These are phyloP conservation scores for Microctonus aethiopoides DNA, from an alignment of 2,888 invertebrate species.

Conservation along the genomic window DNA sequence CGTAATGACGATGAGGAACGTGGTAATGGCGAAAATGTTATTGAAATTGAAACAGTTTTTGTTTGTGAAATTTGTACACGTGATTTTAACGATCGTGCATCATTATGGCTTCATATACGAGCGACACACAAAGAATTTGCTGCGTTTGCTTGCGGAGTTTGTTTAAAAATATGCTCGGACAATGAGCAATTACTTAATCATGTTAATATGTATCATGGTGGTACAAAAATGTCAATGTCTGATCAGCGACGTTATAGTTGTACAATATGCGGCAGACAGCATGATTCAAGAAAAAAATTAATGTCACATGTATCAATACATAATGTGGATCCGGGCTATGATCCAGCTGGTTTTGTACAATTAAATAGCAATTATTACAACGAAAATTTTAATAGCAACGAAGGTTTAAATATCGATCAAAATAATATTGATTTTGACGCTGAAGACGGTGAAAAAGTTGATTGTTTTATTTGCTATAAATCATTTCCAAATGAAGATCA, in stretches of 20 bases:
- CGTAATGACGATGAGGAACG: conserved; percentile 52
- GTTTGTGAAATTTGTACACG: conserved; percentile 68
- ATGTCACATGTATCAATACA: conserved; percentile 71
- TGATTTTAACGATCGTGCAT: conserved; percentile 68
- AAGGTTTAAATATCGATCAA: conserved; percentile 49
- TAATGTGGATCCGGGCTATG: conserved; percentile 68
- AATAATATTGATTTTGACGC: conserved; percentile 53
- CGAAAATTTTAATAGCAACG: conserved; percentile 57
- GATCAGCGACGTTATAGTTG: conserved; percentile 67
- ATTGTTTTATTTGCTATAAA: conserved; percentile 67
- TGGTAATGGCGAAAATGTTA: conserved; percentile 57
- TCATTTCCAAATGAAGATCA: conserved; percentile 67
- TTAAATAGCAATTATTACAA: conserved; percentile 64
- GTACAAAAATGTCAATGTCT: conserved; percentile 62
- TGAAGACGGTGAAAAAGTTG: conserved; percentile 60
- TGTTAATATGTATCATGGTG: conserved; percentile 68
- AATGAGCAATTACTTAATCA: conserved; percentile 69
- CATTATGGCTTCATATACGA: conserved; percentile 70
- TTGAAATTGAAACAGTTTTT: conserved; percentile 67
- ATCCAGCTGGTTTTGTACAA: conserved; percentile 69
- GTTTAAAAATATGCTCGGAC: conserved; percentile 69
- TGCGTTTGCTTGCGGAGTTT: conserved; percentile 71
- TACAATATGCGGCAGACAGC: conserved; percentile 70
- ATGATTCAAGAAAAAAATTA: conserved; percentile 70
- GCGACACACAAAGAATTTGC: conserved; percentile 70